Base-by-base conservation (phyloP, 92 coral and sea anemone genomes). In the Umimayanthus chanpuru region DNA sequence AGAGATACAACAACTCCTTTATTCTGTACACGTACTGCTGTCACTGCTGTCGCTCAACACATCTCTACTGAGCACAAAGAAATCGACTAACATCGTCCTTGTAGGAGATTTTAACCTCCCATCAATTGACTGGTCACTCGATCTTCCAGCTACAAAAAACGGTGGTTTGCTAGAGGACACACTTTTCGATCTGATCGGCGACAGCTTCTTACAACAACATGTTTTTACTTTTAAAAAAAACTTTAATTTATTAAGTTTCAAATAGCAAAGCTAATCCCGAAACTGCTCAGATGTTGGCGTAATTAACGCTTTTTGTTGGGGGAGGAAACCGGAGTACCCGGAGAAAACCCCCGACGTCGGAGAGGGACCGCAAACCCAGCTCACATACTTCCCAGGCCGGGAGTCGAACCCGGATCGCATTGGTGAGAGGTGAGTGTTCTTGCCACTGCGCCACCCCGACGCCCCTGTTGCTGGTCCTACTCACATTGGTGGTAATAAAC, bases 51-150 rank as follows among this genome's bases (percentile, higher is more conserved):
- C 66, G 16, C 85, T 87, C 41, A 87, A 88, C 58, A 47, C 85
- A 32, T 92, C 89, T 16, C 55, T 90, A 36, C 86, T 67, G 56
- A 67, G 73, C 40, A 90, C 81, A n/a, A 5, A 65, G 36, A 92
- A 92, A 82, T 87, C 89, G 53, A 88, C 53, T 39, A 72, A 90
- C 50, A 36, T 80, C 49, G 70, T 85, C 10, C 74, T 85, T 74
- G 89, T 88, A n/a, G 95, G 93, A 15, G 89, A 91, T 55, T 91
- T 88, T 76, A 88, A 84, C 36, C 68, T 88, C 20, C 93, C 91
- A 32, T 68, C 82, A 2, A 20, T 92, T 38, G 90, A 90, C 80
- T 92, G 93, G 95, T 56, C 93, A 6, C 67, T 71, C 23, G 89
- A 92, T 82, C 58, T 47, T 4, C 73, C 85, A 9, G 38, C 86